Evolutionary conservation across 2,797 vertebrate species (phyloP), one percentile per base, ranked within the genome.

Genomic region (Thunnus albacares): DNA sequence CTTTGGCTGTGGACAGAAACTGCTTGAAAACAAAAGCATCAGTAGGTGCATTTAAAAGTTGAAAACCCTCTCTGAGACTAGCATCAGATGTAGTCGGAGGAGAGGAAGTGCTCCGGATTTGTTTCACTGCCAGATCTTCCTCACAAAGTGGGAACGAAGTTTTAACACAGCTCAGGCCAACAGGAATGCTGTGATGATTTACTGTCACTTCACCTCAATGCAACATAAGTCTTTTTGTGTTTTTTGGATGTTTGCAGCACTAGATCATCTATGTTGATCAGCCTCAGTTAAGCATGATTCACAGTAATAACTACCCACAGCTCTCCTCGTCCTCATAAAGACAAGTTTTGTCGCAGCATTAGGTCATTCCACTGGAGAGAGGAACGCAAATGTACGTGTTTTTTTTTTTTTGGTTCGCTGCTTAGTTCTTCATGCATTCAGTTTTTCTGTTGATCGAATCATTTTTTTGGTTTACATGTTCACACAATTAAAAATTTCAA

Each of bases 321-420:
- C 59, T 72, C 68, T 78, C 56, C 53, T 71, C 53, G 53, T 71
- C 49, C 60, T 78, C 67, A 2, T 38, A 1, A 63, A 59, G 59
- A 67, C 55, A 24, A 51, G 3, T 28, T n/a, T 52, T 79, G 66
- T 76, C 41, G 59, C 57, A 81, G 66, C 43, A 6, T 71, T 75
- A 33, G 71, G 55, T 87, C 78, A 86, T 88, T 87, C 79, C 81
- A 83, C 61, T 82, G 71, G 45, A 71, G 59, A 84, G 74, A 69
- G 80, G 70, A 77, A 81, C 33, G 14, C 22, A 53, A 60, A 78
- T 57, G 49, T 58, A 15, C 17, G 15, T 15, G 14, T 24, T 71
- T 24, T 24, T 22, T 71, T 24, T 24, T 22, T 62, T 53, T 30
- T 18, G 61, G 30, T 67, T 35, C 35, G 79, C 86, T 87, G 79